Conservation (phyloP, 2,888 invertebrate genomes). For the Galeruca laticollis region DNA sequence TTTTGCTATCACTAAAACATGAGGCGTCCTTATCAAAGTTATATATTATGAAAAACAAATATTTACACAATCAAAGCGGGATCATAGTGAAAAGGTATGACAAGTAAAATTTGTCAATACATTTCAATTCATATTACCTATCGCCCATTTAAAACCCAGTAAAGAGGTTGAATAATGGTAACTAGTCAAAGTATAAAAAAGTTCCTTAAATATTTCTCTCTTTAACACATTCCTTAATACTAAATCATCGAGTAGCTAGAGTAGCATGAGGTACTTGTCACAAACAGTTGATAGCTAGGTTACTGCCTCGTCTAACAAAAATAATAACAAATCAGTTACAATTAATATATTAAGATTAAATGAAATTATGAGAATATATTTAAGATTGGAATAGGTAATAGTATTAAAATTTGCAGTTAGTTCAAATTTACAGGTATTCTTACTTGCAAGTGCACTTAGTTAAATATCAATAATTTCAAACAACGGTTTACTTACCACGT, state of each 20-base stretch:
- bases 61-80: conserved; percentile 5
- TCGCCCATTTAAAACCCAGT: not conserved
- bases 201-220: not conserved
- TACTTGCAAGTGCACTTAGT: conserved; percentile 12
- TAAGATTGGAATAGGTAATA: not conserved
- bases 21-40: conserved; percentile 2
- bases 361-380: not conserved
- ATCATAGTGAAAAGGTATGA: not conserved
- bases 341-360: not conserved
- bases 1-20: not conserved
- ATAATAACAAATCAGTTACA: not conserved
- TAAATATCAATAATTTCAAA: conserved; percentile 16
- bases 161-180: not conserved
- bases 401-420: not conserved
- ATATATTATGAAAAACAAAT: conserved; percentile 12
- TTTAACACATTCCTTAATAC: conserved; percentile 3
- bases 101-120: not conserved
- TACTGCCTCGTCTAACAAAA: conserved; percentile 4
- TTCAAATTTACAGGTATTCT: not conserved
- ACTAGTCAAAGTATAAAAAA: not conserved
- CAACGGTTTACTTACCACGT: conserved; percentile 33
- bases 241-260: conserved; percentile 8
- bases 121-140: not conserved
- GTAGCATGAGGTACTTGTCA: not conserved
- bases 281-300: not conserved